Percentiles rank a stretch among this genome's conserved stretches.
Conservation (phyloP, 2,797 vertebrate species). For the Xiphorhynchus erythropygius region DNA sequence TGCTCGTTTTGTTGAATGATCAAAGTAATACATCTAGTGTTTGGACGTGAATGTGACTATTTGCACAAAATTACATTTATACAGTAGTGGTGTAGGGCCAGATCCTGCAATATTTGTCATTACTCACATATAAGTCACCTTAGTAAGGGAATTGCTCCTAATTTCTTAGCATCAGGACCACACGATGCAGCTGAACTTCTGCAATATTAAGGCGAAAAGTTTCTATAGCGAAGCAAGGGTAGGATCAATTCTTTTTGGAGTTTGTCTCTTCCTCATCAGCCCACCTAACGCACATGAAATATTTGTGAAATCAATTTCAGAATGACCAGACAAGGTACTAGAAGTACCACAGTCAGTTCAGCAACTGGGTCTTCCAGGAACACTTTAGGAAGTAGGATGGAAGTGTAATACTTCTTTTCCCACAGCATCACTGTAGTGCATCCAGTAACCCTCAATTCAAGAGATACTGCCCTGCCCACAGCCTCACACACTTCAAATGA, state of each 20-base stretch:
- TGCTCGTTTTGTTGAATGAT: conserved; percentile 40
- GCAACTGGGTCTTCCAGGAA: not conserved
- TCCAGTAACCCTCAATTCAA: not conserved
- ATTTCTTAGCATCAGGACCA: not conserved
- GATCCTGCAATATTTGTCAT: not conserved
- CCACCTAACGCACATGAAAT: conserved; percentile 7
- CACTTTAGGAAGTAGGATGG: not conserved
- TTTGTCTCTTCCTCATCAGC: not conserved
- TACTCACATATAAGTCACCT: not conserved
- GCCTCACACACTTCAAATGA: not conserved
- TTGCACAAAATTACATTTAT: conserved; percentile 3
- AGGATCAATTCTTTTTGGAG: conserved; percentile 25
- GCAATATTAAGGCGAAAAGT: not conserved
- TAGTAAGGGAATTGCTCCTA: not conserved
- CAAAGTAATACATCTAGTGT: conserved; percentile 34
- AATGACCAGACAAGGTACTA: not conserved
- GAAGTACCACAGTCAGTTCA: not conserved
- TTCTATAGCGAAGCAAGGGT: not conserved
- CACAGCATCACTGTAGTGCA: not conserved
- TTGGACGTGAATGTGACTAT: conserved; percentile 1
- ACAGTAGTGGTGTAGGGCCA: not conserved
- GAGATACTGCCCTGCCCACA: fast-evolving
- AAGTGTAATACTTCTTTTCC: not conserved
- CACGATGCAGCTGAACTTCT: not conserved
- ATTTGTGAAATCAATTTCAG: conserved; percentile 31